These are phyloP conservation scores for Mythimna lalbum DNA, from an alignment of 2,888 invertebrate genomes.

Conservation along the genomic window DNA sequence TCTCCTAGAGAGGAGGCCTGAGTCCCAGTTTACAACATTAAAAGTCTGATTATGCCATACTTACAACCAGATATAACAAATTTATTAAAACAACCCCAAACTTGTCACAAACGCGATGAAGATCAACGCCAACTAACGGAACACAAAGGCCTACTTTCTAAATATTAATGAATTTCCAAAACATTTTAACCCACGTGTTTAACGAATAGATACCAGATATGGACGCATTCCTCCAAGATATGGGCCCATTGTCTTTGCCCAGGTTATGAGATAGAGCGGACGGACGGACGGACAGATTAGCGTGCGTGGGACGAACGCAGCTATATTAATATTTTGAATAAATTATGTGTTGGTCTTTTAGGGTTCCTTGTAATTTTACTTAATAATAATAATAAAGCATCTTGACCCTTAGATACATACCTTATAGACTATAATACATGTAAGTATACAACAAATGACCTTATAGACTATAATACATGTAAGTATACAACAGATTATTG, in stretches of 20 bases:
- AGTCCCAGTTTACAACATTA: too few species aligned
- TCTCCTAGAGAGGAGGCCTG: too few species aligned
- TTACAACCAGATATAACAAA: too few species aligned
- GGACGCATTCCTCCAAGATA: constrained; percentile 75
- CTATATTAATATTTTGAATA: constrained; percentile 75
- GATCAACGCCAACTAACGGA: constrained; percentile 45
- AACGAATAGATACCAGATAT: constrained; percentile 66
- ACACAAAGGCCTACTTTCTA: constrained; percentile 57
- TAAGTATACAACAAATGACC: too few species aligned
- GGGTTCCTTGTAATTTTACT: constrained; percentile 55
- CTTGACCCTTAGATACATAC: too few species aligned
- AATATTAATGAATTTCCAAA: constrained; percentile 63
- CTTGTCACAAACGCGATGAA: neutral
- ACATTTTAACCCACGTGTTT: constrained; percentile 64
- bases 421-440: too few species aligned
- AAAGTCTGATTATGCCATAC: too few species aligned
- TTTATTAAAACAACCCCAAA: constrained; percentile 9
- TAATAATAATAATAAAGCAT: too few species aligned
- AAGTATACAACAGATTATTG: too few species aligned
- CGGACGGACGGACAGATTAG: constrained; percentile 69
- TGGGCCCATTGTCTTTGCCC: constrained; percentile 76
- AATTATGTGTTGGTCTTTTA: constrained; percentile 70
- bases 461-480: too few species aligned
- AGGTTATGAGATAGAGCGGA: constrained; percentile 59
- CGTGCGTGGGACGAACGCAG: constrained; percentile 72